Evolutionary conservation across 2,888 invertebrate species (phyloP).

Genomic region (Scaptomyza reducta): DNA sequence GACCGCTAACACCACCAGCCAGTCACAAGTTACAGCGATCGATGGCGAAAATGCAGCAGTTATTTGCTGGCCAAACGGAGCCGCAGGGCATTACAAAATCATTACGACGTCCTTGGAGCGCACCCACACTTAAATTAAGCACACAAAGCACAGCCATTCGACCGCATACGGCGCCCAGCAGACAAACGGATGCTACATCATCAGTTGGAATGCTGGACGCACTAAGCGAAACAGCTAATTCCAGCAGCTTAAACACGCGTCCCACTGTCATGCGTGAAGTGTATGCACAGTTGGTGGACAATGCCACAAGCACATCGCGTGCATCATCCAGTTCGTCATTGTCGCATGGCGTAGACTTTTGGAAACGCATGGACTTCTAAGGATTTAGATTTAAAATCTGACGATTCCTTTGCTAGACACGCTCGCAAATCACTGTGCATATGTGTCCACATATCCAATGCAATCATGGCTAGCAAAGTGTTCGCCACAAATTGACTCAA

Average conservation of each 20-base stretch:
- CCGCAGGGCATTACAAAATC: neutral
- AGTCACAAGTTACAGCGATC: conserved; percentile 70
- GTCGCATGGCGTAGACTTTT: conserved; percentile 53
- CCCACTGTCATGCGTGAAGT: conserved; percentile 9
- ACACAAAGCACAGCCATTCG: conserved; percentile 16
- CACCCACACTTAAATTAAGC: conserved; percentile 24
- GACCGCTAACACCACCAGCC: conserved; percentile 19
- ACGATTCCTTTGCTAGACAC: conserved; percentile 7
- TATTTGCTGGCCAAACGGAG: conserved; percentile 46
- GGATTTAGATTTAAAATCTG: neutral
- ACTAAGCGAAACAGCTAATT: conserved; percentile 28
- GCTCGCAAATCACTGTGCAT: neutral
- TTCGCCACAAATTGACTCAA: conserved; percentile 3
- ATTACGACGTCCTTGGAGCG: conserved; percentile 27
- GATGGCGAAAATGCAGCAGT: conserved; percentile 76
- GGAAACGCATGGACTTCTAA: conserved; percentile 62
- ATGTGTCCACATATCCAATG: neutral
- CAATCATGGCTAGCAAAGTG: conserved; percentile 9
- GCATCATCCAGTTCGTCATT: conserved; percentile 33
- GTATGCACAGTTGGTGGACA: conserved; percentile 16
- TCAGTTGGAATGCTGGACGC: conserved; percentile 17
- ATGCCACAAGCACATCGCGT: conserved; percentile 13
- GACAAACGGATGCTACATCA: conserved; percentile 4
- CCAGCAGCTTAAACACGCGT: conserved; percentile 25
- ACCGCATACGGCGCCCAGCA: conserved; percentile 63